Evolutionary conservation across 2,797 vertebrate genomes (phyloP).

Genomic region (Galagoides demidoff): DNA sequence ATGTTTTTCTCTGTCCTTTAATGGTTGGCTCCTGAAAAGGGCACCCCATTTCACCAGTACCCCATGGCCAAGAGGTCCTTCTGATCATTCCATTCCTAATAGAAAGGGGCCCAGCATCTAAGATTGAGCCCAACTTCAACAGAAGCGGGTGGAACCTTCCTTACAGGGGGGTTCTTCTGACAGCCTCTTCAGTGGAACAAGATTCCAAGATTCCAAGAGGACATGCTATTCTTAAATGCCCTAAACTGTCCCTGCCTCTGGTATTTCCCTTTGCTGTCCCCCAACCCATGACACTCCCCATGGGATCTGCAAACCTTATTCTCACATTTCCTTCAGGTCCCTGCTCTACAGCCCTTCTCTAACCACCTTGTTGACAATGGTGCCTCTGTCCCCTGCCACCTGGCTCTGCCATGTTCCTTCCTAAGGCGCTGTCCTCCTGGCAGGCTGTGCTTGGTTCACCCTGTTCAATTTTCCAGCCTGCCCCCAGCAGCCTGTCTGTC

Average conservation of each 20-base stretch:
- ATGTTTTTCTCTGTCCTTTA: neutral
- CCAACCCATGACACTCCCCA: neutral
- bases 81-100: neutral
- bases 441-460: rapidly evolving
- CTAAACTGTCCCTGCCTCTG: neutral
- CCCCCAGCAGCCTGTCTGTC: neutral
- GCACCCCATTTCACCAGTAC: neutral
- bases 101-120: neutral
- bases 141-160: rapidly evolving
- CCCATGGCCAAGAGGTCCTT: rapidly evolving
- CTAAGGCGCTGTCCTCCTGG: neutral
- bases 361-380: rapidly evolving
- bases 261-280: no score
- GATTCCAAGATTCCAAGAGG: neutral
- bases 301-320: no score
- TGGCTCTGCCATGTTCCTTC: rapidly evolving
- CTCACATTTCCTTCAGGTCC: neutral
- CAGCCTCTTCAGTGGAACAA: neutral
- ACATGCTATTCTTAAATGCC: rapidly evolving
- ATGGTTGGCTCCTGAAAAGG: neutral
- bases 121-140: rapidly evolving
- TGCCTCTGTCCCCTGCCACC: rapidly evolving
- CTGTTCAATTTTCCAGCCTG: rapidly evolving
- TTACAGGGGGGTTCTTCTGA: rapidly evolving
- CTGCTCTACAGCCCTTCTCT: neutral